Conservation (phyloP, 2,113 vertebrate species). For the Petrocephalus zakoni region DNA sequence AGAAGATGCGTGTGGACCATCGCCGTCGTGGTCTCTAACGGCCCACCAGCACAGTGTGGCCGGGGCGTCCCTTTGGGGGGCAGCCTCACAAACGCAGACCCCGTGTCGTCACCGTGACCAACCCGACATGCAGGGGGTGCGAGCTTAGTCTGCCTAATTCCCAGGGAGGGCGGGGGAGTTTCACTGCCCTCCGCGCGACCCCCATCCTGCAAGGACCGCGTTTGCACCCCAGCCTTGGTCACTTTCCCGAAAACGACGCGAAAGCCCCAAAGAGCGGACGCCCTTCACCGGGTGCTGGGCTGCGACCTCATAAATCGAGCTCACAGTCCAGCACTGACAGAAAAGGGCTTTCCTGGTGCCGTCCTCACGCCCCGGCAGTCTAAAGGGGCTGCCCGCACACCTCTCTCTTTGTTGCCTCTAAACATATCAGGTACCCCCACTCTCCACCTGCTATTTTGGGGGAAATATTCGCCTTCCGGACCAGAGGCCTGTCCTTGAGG, state of each 20-base stretch:
- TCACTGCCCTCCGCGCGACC: neutral
- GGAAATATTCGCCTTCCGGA: slow-evolving; percentile 54
- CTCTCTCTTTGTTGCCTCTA: slow-evolving; percentile 47
- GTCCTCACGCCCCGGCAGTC: slow-evolving; percentile 14
- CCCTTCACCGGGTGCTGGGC: neutral
- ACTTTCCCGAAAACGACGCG: neutral
- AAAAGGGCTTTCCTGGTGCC: neutral
- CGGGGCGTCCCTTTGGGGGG: neutral
- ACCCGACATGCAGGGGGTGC: neutral
- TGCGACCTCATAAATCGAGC: neutral
- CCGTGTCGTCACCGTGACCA: neutral
- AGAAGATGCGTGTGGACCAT: too few species aligned
- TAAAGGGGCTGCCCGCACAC: slow-evolving; percentile 31
- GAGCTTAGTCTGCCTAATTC: neutral
- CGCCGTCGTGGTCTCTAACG: neutral
- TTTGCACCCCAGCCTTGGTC: neutral
- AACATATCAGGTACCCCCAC: slow-evolving; percentile 59
- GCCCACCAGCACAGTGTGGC: neutral
- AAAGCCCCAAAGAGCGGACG: neutral
- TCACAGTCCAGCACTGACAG: neutral
- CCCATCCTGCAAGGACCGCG: neutral
- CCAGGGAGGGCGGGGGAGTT: neutral
- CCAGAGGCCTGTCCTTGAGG: slow-evolving; percentile 45
- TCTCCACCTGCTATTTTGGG: slow-evolving; percentile 53
- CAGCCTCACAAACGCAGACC: neutral